Evolutionary conservation across 2,888 invertebrate species (phyloP).

Genomic region (Aphidoletes aphidimyza): DNA sequence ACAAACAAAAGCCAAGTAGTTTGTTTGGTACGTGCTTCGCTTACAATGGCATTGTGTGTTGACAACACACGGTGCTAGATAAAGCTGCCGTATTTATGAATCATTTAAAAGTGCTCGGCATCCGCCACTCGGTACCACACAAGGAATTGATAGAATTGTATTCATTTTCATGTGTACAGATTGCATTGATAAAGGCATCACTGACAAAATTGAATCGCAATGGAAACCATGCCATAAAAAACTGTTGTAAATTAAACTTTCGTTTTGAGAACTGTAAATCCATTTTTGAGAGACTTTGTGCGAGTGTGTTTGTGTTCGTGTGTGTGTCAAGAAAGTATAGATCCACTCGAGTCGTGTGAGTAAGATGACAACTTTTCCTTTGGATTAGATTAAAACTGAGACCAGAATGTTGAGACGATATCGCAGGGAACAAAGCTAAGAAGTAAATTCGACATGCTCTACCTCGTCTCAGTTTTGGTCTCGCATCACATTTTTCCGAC

Average conservation of each 20-base stretch:
- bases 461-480: not conserved
- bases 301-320: too few relatives aligned
- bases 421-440: not conserved
- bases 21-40: conserved; percentile 39
- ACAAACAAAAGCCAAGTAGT: not conserved
- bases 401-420: not conserved
- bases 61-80: not conserved
- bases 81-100: not conserved
- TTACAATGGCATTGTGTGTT: not conserved
- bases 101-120: conserved; percentile 3
- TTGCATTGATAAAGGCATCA: conserved; percentile 6
- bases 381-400: conserved; percentile 41
- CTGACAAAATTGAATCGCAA: not conserved
- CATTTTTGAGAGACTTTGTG: not conserved
- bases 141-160: not conserved
- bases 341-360: not conserved
- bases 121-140: too few relatives aligned
- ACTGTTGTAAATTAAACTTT: conserved; percentile 41
- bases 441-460: conserved; percentile 20
- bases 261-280: not conserved
- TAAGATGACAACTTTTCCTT: conserved; percentile 15
- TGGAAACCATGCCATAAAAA: conserved; percentile 34
- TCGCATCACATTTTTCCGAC: not conserved
- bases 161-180: not conserved
- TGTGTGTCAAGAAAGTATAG: too few relatives aligned